Evolutionary conservation across 35 echinoderm and acorn worm species (phyloP), one percentile per base, ranked within the genome.

Genomic region (Lytechinus variegatus): DNA sequence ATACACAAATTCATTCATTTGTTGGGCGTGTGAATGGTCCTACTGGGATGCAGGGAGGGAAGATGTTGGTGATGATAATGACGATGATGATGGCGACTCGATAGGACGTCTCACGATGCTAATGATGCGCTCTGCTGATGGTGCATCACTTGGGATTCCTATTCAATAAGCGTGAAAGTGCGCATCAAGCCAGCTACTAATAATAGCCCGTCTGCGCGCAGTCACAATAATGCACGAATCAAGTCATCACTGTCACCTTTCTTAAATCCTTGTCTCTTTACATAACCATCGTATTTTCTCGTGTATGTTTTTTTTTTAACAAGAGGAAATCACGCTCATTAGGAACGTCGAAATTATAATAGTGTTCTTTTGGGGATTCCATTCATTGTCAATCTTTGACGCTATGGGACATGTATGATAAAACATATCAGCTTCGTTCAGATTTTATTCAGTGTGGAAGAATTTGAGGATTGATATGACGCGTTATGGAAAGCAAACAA

Each of bases 151-250:
- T 8, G 88, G 88, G 52, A 90, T 90, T 90, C 88, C 52, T 90
- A 90, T 90, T 90, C 88, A 90, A 90, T 90, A 44, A 90, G 88
- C 88, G 88, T 90, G 88, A 54, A 90, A 90, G 88, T 90, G 88
- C 88, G 88, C 88, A 90, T 52, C 88, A 90, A 90, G 88, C 9
- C 66, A 19, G 66, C 66, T 24, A 79, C 66, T 79, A 79, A 79
- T n/a, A n/a, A n/a, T 79, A 79, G 66, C 66, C 66, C 66, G 66
- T 79, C 66, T 79, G 66, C 66, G 16, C 66, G 66, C 66, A 79
- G 19, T 79, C 66, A 16, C 66, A 79, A 79, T 79, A 79, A 79
- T 79, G 33, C 33, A 44, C 2, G 66, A 79, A 79, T 79, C 66
- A 79, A 79, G 66, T 79, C 66, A 79, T 79, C 66, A 79, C 19